Evolutionary conservation across 1,140 invertebrate species (phyloP).

Genomic region (Hormaphis cornu): DNA sequence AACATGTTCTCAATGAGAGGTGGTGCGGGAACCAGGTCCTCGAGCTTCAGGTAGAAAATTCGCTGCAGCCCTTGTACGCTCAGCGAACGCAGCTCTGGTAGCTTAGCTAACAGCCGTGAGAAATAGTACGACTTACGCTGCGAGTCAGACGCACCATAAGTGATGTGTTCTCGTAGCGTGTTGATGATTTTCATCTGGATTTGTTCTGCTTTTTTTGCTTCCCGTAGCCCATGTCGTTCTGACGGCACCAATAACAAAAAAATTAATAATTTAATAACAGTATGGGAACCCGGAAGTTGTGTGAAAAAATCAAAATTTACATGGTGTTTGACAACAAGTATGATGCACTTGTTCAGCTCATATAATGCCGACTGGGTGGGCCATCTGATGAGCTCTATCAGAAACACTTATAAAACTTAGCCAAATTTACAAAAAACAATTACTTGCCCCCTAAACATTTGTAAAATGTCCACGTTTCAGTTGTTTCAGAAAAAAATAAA

Average conservation of each 20-base stretch:
- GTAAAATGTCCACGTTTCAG: too few relatives aligned
- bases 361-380: too few relatives aligned
- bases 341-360: too few relatives aligned
- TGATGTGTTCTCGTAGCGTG: constrained; percentile 85
- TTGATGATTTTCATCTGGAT: constrained; percentile 92
- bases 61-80: constrained; percentile 86
- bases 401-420: too few relatives aligned
- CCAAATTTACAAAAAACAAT: too few relatives aligned
- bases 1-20: constrained; percentile 91
- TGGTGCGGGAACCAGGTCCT: constrained; percentile 83
- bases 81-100: constrained; percentile 81
- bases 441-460: too few relatives aligned
- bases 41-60: constrained; percentile 87
- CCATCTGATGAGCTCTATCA: too few relatives aligned
- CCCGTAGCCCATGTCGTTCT: constrained; percentile 87
- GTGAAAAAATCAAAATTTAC: too few relatives aligned
- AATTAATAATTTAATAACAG: not conserved
- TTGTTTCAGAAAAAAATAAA: too few relatives aligned
- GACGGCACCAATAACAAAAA: constrained; percentile 42
- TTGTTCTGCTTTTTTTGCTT: constrained; percentile 83
- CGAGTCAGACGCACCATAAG: constrained; percentile 75
- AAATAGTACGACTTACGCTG: constrained; percentile 82
- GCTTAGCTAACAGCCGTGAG: constrained; percentile 77
- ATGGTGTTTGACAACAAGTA: too few relatives aligned
- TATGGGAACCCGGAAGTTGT: not conserved